Evolutionary conservation across 2,113 vertebrate genomes (phyloP).

Genomic region (Dicrurus megarhynchus): DNA sequence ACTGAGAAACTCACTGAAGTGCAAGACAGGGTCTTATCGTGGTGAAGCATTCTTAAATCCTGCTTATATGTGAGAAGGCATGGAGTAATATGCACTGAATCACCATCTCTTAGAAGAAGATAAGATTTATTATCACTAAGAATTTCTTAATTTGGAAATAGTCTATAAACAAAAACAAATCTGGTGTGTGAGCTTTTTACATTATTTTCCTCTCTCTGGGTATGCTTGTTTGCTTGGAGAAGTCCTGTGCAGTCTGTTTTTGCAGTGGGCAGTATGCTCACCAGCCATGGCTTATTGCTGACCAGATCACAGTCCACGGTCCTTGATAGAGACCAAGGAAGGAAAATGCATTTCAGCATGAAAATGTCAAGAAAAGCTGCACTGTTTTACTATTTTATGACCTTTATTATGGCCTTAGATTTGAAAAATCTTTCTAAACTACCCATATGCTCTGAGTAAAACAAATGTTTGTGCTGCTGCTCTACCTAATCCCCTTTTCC

Average conservation of each 20-base stretch:
- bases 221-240: background rate
- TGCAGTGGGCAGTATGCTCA: background rate
- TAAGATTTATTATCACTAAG: background rate
- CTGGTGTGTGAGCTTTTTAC: background rate
- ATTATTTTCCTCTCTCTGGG: slow-evolving; percentile 5
- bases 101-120: background rate
- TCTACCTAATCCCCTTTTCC: slow-evolving; percentile 42
- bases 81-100: background rate
- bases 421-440: slow-evolving; percentile 34
- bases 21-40: background rate
- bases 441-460: slow-evolving; percentile 44
- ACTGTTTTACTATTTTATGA: background rate
- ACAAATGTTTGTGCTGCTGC: slow-evolving; percentile 44
- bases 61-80: background rate
- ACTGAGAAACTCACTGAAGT: slow-evolving; percentile 13
- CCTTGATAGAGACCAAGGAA: background rate
- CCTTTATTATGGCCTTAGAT: slow-evolving; percentile 5
- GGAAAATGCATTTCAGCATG: background rate
- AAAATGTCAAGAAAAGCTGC: background rate
- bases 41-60: background rate
- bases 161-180: slow-evolving; percentile 8
- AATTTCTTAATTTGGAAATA: slow-evolving; percentile 42
- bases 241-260: background rate
- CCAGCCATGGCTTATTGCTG: background rate
- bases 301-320: background rate